These are phyloP conservation scores for Papilio helenus DNA, from an alignment of 1,140 invertebrate species.

Conservation along the genomic window DNA sequence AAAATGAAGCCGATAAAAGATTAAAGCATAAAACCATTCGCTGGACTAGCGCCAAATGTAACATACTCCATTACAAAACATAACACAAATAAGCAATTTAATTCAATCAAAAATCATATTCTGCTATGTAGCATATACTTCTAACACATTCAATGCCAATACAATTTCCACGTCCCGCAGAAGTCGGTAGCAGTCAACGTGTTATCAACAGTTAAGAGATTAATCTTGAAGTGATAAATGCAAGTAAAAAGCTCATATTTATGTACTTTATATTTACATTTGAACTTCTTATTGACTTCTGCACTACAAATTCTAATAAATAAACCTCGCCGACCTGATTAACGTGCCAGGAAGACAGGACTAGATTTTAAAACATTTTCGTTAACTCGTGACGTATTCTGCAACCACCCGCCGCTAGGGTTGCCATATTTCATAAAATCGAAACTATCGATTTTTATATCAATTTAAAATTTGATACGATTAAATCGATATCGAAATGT, in stretches of 20 bases:
- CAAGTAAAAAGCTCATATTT: constrained; percentile 30
- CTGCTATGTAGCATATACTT: neutral
- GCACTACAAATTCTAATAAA: constrained; percentile 29
- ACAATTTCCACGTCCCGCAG: neutral
- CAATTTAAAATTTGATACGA: constrained; percentile 2
- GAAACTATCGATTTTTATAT: constrained; percentile 26
- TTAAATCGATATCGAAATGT: constrained; percentile 10
- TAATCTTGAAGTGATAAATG: constrained; percentile 1
- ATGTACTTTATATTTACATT: constrained; percentile 40
- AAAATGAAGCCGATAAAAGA: constrained; percentile 61
- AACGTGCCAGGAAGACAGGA: constrained; percentile 69
- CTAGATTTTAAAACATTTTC: constrained; percentile 62
- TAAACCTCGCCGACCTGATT: constrained; percentile 16
- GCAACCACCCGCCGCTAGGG: constrained; percentile 42
- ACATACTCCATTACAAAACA: constrained; percentile 32
- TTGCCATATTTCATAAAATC: constrained; percentile 7
- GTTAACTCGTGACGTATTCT: constrained; percentile 37
- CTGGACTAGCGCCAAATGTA: constrained; percentile 45
- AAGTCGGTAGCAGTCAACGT: neutral
- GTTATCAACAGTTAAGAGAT: neutral
- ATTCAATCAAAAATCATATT: neutral
- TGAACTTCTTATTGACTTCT: constrained; percentile 37
- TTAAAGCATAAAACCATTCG: constrained; percentile 63
- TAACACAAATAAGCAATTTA: constrained; percentile 18
- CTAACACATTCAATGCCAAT: neutral